Conservation (phyloP, 2,797 vertebrate genomes). For the Notamacropus eugenii region DNA sequence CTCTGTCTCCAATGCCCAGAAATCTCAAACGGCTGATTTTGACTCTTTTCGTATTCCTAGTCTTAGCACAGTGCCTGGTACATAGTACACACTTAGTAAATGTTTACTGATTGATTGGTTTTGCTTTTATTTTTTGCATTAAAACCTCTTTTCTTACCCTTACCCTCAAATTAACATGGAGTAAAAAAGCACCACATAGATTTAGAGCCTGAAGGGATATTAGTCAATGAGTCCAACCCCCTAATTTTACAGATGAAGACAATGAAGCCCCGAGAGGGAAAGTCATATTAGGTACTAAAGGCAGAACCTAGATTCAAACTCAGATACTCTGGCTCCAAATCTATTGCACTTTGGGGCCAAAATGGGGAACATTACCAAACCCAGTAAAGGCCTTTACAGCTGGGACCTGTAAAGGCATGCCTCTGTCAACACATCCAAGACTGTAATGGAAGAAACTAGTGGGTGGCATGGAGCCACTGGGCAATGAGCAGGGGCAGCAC, state of each 20-base stretch:
- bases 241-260: not conserved
- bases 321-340: not conserved
- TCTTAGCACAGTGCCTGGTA: not conserved
- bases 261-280: not conserved
- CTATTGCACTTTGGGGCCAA: not conserved
- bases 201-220: not conserved
- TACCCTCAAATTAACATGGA: not conserved
- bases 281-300: not conserved
- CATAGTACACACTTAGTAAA: not conserved
- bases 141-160: not conserved
- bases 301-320: not conserved
- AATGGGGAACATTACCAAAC: not conserved
- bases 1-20: not conserved
- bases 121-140: not conserved
- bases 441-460: not conserved
- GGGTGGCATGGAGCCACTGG: not conserved
- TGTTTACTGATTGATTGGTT: not conserved
- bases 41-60: not conserved
- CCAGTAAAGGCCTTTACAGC: not conserved
- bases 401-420: not conserved
- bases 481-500: not conserved
- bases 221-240: not conserved
- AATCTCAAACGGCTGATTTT: not conserved
- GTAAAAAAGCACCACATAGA: not conserved
- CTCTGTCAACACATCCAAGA: constrained; percentile 12